phyloP scores from a whole-genome alignment of 2,797 vertebrate species.

The Parotocinclus haroldoi region DNA sequence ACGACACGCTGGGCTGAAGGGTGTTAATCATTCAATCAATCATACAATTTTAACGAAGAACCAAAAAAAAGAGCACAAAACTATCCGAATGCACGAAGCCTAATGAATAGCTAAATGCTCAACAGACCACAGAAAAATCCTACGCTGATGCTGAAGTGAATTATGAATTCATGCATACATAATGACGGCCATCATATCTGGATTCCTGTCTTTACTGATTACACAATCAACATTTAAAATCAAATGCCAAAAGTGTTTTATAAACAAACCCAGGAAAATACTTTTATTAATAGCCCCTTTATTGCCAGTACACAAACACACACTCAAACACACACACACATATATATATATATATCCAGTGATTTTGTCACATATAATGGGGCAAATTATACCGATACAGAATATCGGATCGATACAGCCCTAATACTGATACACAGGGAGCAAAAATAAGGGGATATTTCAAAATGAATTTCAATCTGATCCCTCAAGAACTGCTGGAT shows the following conservation, averaged over 20 bases:
- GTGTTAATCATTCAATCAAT: conserved; percentile 39
- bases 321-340: too few relatives aligned
- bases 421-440: too few relatives aligned
- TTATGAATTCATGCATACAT: conserved; percentile 46
- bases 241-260: neutral
- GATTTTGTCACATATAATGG: too few relatives aligned
- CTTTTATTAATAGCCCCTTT: neutral
- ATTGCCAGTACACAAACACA: neutral
- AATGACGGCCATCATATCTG: conserved; percentile 36
- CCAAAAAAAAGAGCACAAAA: conserved; percentile 26
- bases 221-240: too few relatives aligned
- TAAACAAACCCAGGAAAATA: neutral
- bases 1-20: neutral
- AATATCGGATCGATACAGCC: too few relatives aligned
- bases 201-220: conserved; percentile 19
- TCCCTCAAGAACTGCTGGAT: too few relatives aligned
- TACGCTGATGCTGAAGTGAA: conserved; percentile 36
- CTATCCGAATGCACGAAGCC: conserved; percentile 37
- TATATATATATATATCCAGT: too few relatives aligned
- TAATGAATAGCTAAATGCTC: conserved; percentile 24
- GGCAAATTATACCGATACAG: too few relatives aligned
- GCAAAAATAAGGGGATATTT: too few relatives aligned
- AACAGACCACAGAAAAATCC: conserved; percentile 23
- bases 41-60: conserved; percentile 15
- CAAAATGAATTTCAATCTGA: too few relatives aligned